phyloP scores from a whole-genome alignment of 2,888 invertebrate species.

The Epistrophella euchroma region DNA sequence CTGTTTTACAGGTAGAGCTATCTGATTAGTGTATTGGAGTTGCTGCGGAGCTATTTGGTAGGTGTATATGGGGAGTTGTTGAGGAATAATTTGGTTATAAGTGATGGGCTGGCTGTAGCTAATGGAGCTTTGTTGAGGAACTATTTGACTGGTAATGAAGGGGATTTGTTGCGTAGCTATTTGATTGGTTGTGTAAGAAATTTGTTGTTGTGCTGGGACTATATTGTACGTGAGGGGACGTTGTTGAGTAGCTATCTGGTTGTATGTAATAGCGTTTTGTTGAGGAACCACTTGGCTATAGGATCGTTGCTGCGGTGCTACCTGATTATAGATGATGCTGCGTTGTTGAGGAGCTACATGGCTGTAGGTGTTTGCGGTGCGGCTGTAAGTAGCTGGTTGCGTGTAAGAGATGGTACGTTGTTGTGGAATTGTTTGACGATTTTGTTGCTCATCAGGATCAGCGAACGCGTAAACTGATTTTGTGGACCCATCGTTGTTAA shows the following conservation, averaged over 20 bases:
- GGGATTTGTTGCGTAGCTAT: neutral
- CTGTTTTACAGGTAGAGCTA: slow-evolving; percentile 34
- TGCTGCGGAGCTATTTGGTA: neutral
- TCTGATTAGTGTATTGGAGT: neutral
- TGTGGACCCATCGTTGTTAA: neutral
- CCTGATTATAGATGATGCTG: neutral
- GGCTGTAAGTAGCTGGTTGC: neutral
- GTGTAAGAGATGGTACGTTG: neutral
- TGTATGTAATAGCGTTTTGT: neutral
- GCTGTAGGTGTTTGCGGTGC: neutral
- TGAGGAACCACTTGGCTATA: neutral
- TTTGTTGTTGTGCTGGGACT: neutral
- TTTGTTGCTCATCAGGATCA: slow-evolving; percentile 27
- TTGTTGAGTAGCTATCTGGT: neutral
- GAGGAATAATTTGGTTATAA: slow-evolving; percentile 9
- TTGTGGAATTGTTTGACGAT: neutral
- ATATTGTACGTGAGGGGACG: neutral
- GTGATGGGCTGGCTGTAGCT: neutral
- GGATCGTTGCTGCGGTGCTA: neutral
- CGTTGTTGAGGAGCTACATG: neutral
- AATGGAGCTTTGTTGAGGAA: neutral
- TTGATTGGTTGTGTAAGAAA: neutral
- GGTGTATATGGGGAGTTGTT: neutral
- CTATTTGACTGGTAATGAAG: neutral
- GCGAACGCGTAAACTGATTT: slow-evolving; percentile 56